A percentile compares a stretch with the other conserved stretches of the same genome.
Conservation (phyloP, 2,797 vertebrate species). For the Lophotriccus pileatus region DNA sequence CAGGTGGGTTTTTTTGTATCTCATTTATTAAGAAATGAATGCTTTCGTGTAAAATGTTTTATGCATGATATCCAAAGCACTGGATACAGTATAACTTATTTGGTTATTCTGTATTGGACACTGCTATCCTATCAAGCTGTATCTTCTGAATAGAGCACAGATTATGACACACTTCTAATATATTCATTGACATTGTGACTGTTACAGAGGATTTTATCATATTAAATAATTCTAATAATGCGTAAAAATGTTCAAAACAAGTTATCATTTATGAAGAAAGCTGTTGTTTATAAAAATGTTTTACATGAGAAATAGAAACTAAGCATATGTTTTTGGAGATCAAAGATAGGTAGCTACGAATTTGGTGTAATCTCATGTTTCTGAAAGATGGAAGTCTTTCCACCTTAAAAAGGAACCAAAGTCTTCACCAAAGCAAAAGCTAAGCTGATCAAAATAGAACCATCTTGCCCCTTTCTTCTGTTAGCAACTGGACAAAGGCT, state of each 20-base stretch:
- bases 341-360: neutral
- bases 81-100: neutral
- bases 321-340: neutral
- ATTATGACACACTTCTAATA: neutral
- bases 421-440: neutral
- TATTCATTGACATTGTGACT: neutral
- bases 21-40: neutral
- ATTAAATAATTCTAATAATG: neutral
- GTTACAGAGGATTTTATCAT: neutral
- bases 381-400: neutral
- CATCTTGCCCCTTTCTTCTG: neutral
- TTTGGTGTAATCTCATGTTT: neutral
- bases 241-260: neutral
- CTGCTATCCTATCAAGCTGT: neutral
- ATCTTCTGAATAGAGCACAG: neutral
- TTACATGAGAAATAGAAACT: neutral
- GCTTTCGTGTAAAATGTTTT: neutral
- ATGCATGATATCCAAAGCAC: neutral
- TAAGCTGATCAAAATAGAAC: neutral
- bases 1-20: neutral
- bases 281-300: neutral
- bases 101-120: neutral
- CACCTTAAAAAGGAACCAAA: neutral
- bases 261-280: neutral
- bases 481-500: neutral